Evolutionary conservation across 2,888 invertebrate genomes (phyloP).

Genomic region (Brenthis daphne): DNA sequence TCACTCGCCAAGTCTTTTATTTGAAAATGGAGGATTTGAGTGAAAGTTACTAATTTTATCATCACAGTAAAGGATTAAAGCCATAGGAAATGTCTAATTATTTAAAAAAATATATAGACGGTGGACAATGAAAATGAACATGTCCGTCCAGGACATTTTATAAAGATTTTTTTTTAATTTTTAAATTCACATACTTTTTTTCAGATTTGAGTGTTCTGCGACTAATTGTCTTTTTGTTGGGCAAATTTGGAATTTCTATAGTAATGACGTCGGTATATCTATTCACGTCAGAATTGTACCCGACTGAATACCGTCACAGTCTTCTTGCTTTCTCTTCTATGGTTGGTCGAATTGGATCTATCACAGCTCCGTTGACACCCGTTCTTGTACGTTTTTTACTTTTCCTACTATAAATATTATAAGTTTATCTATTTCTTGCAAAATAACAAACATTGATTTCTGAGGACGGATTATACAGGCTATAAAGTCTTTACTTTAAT

Average conservation of each 20-base stretch:
- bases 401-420: not conserved
- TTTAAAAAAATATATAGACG: too few relatives aligned
- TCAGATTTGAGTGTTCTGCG: constrained; percentile 32
- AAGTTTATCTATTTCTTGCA: not conserved
- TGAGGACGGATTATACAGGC: too few relatives aligned
- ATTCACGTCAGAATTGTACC: constrained; percentile 84
- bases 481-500: too few relatives aligned
- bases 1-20: too few relatives aligned
- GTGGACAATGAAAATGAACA: too few relatives aligned
- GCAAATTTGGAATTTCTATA: constrained; percentile 80
- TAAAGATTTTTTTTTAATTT: not conserved
- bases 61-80: too few relatives aligned
- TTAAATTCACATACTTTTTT: constrained; percentile 9
- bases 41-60: too few relatives aligned
- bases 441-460: too few relatives aligned
- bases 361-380: constrained; percentile 84
- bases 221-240: constrained; percentile 36
- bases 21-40: too few relatives aligned
- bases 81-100: too few relatives aligned
- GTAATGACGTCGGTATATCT: constrained; percentile 82
- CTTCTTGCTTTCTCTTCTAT: constrained; percentile 83
- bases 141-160: too few relatives aligned
- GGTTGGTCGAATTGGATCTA: constrained; percentile 84
- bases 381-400: constrained; percentile 65
- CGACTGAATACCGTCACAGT: constrained; percentile 83